Evolutionary conservation across 2,888 invertebrate species (phyloP), one percentile per base, ranked within the genome.

Genomic region (Eulithis testata): DNA sequence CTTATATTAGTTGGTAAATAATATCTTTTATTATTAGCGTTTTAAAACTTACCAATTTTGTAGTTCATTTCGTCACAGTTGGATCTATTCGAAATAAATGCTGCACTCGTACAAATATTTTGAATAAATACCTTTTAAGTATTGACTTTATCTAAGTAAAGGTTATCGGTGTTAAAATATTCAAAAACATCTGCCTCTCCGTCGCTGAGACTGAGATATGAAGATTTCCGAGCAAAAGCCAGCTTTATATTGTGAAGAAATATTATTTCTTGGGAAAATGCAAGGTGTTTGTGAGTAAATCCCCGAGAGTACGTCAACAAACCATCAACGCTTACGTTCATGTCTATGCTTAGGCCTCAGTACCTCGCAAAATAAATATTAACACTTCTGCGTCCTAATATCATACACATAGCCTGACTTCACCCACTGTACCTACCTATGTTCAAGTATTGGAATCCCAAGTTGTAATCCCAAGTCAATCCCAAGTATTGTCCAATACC

Each of bases 231-330:
- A 52, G 47, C 43, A n/a, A 21, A 14, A 12, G 52, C 43, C 27
- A 37, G 11, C 36, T 21, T 60, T 64, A 60, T 55, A 63, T 51
- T 44, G 21, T 51, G 31, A 36, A 43, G 52, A 56, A 43, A 53
- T 60, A 58, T 49, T 12, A 31, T 54, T 44, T 51, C 61, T 63
- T 27, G 45, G 55, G 63, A 66, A 66, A 66, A 51, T 49, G 51
- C 62, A 62, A 66, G 58, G 61, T 54, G 50, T 62, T 62, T 65
- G 66, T 47, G 14, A 60, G 73, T 70, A 57, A 71, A 68, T 68
- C 69, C 73, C 73, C 65, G 59, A 49, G 47, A 44, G 53, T 68
- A 63, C 68, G 69, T 71, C 71, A 71, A 62, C 12, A 54, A 8
- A 49, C 21, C 49, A 49, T 21, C 11, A 51, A 61, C 36, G 62